Conservation (phyloP, 2,797 vertebrate genomes). For the Danio tinwini region DNA sequence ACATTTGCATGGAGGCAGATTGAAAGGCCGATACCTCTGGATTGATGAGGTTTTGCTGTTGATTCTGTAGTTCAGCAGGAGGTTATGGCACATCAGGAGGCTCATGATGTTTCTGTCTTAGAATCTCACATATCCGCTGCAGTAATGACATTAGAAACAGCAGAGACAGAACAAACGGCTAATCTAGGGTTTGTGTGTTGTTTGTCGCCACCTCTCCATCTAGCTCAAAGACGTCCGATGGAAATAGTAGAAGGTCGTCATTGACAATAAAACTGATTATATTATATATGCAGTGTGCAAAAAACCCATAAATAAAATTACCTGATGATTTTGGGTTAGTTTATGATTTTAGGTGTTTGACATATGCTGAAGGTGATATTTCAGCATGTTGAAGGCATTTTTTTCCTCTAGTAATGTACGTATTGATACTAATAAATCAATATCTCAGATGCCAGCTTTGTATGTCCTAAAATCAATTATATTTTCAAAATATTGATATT, state of each 20-base stretch:
- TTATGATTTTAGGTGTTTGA: no score
- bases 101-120: constrained; percentile 34
- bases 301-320: no score
- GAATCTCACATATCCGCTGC: constrained; percentile 43
- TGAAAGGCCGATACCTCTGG: constrained; percentile 69
- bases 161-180: constrained; percentile 60
- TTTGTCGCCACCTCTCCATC: neutral
- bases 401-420: no score
- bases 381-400: no score
- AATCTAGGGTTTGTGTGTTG: constrained; percentile 49
- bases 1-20: constrained; percentile 74
- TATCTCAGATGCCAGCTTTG: no score
- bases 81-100: constrained; percentile 58
- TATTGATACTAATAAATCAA: no score
- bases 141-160: constrained; percentile 63
- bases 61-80: constrained; percentile 67
- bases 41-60: constrained; percentile 68
- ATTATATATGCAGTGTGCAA: no score
- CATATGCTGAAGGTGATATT: no score
- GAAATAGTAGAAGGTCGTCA: neutral
- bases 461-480: no score
- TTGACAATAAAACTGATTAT: neutral
- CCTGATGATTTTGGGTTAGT: no score
- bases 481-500: no score
- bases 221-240: neutral